phyloP scores from a whole-genome alignment of 2,888 invertebrate species.

The Ornithoptera priamus region DNA sequence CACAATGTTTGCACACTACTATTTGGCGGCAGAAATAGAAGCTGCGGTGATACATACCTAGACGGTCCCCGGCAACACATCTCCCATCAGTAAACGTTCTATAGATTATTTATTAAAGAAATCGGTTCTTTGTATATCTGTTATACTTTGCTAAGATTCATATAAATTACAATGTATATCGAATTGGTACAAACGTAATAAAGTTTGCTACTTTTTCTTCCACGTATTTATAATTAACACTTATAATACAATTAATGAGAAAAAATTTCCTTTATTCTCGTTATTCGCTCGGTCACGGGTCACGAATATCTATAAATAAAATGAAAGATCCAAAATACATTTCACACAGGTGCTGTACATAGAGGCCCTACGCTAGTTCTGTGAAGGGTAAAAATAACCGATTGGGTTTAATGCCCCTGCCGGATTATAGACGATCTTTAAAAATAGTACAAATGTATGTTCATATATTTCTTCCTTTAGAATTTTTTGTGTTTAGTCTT shows the following conservation, averaged over 20 bases:
- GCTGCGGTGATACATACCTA: too few relatives aligned
- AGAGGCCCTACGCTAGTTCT: conserved; percentile 11
- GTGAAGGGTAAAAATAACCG: conserved; percentile 27
- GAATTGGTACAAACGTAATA: background rate
- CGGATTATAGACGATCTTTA: conserved; percentile 7
- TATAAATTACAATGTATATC: too few relatives aligned
- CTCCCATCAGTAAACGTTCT: too few relatives aligned
- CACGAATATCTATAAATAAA: conserved; percentile 4
- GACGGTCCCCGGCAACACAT: too few relatives aligned
- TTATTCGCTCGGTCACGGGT: background rate
- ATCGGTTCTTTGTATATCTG: too few relatives aligned
- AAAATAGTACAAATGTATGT: too few relatives aligned
- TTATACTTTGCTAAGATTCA: too few relatives aligned
- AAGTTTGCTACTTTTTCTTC: background rate
- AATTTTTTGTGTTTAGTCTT: too few relatives aligned
- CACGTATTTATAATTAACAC: background rate
- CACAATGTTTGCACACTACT: too few relatives aligned
- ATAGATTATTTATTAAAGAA: too few relatives aligned
- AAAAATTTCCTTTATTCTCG: background rate
- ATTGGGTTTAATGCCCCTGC: conserved; percentile 18
- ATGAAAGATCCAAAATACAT: conserved; percentile 15
- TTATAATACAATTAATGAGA: background rate
- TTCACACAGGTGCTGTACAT: conserved; percentile 17
- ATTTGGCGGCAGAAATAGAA: too few relatives aligned
- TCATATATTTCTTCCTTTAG: too few relatives aligned